Conservation (phyloP, 2,888 invertebrate genomes). For the Cataglyphis altisquamis region DNA sequence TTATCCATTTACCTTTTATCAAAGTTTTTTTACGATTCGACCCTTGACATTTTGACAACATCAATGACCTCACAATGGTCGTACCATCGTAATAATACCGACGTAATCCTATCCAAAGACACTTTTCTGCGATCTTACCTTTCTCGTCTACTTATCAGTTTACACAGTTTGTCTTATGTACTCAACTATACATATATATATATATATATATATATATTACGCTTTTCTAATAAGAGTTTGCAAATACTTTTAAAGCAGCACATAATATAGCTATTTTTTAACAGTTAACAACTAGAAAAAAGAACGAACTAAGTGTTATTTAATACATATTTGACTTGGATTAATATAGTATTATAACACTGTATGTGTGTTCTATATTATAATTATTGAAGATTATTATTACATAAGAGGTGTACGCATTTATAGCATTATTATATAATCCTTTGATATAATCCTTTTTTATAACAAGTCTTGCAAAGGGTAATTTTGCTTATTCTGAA, state of each 20-base stretch:
- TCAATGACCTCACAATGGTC: slow-evolving; percentile 22
- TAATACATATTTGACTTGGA: neutral
- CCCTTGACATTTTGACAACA: slow-evolving; percentile 38
- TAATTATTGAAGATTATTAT: slow-evolving; percentile 15
- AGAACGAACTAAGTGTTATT: neutral
- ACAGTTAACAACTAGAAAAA: neutral
- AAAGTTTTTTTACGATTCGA: neutral
- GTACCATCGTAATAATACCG: no score
- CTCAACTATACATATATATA: neutral
- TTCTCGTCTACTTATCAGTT: slow-evolving; percentile 1
- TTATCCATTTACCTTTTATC: slow-evolving; percentile 34
- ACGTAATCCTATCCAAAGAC: slow-evolving; percentile 16
- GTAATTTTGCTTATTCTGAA: slow-evolving; percentile 32
- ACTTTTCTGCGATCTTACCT: neutral
- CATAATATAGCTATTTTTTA: neutral
- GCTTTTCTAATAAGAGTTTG: neutral
- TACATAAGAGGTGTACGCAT: neutral
- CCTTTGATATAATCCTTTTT: slow-evolving; percentile 29
- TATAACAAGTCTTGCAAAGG: slow-evolving; percentile 13
- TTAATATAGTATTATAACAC: neutral
- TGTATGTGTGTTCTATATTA: neutral
- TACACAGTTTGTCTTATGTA: slow-evolving; percentile 6
- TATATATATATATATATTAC: neutral
- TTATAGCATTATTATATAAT: slow-evolving; percentile 24
- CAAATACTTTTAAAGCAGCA: neutral